Conservation (phyloP, 2,113 vertebrate genomes). For the Empidonax traillii region DNA sequence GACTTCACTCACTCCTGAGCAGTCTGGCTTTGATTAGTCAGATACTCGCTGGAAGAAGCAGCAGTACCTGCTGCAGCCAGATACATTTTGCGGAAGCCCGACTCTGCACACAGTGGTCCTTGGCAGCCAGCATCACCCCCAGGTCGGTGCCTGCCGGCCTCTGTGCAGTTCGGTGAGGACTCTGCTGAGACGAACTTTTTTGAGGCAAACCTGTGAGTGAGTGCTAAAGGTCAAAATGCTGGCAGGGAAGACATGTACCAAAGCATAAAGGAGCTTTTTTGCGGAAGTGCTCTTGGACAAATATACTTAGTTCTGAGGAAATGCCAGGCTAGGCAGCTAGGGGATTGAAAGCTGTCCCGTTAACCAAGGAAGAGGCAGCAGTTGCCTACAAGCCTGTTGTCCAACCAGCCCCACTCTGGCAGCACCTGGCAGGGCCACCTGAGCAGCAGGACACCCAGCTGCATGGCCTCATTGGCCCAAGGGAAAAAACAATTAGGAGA, state of each 20-base stretch:
- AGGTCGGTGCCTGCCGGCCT: fast-evolving
- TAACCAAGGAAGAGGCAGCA: neutral
- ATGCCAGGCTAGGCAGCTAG: neutral
- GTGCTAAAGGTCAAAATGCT: constrained; percentile 38
- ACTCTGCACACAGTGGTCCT: neutral
- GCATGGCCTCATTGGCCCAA: fast-evolving
- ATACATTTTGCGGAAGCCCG: neutral
- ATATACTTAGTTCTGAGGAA: neutral
- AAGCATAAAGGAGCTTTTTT: constrained; percentile 47
- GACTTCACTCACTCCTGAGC: neutral
- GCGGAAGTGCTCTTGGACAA: constrained; percentile 35
- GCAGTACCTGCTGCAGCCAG: neutral
- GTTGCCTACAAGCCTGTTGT: fast-evolving
- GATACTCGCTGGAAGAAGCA: neutral
- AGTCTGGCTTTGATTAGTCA: neutral
- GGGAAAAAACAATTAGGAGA: neutral
- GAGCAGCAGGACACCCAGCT: neutral
- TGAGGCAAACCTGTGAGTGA: neutral
- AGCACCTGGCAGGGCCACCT: neutral
- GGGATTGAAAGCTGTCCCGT: neutral
- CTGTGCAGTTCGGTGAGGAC: fast-evolving
- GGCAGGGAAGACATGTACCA: neutral
- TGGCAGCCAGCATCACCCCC: neutral
- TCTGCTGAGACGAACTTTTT: neutral
- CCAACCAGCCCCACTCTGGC: fast-evolving